Evolutionary conservation across 2,888 invertebrate species (phyloP), one percentile per base, ranked within the genome.

Genomic region (Mesorhabditis spiculigera): DNA sequence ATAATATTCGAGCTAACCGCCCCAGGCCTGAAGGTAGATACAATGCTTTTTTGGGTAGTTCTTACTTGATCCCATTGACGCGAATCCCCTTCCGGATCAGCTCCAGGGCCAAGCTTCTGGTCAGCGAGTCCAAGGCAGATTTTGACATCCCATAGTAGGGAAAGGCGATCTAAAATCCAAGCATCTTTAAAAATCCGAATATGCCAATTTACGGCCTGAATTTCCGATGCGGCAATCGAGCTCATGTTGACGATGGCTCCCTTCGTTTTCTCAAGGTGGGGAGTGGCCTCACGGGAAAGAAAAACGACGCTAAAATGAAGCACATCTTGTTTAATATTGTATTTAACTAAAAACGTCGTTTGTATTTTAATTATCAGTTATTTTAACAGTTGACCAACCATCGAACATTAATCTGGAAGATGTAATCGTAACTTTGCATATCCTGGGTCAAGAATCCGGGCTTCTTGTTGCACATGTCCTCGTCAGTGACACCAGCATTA

Each of bases 51-150:
- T 28, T 28, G 3, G 28, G 28, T 50, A n/a, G 10, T 10, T 50
- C 58, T 50, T 50, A 50, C 58, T 50, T 50, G 58, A 50, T 50
- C n/a, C 58, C 58, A n/a, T 50, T 50, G n/a, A 50, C 58, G 58
- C 58, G 58, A 50, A 50, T n/a, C n/a, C 58, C 58, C n/a, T n/a
- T 10, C n/a, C 58, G 58, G n/a, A 50, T 50, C 58, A 50, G 8
- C n/a, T 50, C 58, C 58, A 50, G n/a, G 58, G 58, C 58, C 8
- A 50, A 3, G n/a, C n/a, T 50, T 50, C 58, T 10, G n/a, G 58
- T 50, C n/a, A 50, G n/a, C n/a, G 8, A n/a, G n/a, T 50, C 58
- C 10, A 50, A n/a, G n/a, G 58, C 58, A 10, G 58, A 10, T 50
- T 50, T 50, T 50, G 58, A 50, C 10, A 50, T n/a, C 2, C 10